Percentiles rank a stretch among this genome's conserved stretches.
Evolutionary conservation across 1,140 invertebrate species (phyloP).

Genomic region (Drosophila nasuta): DNA sequence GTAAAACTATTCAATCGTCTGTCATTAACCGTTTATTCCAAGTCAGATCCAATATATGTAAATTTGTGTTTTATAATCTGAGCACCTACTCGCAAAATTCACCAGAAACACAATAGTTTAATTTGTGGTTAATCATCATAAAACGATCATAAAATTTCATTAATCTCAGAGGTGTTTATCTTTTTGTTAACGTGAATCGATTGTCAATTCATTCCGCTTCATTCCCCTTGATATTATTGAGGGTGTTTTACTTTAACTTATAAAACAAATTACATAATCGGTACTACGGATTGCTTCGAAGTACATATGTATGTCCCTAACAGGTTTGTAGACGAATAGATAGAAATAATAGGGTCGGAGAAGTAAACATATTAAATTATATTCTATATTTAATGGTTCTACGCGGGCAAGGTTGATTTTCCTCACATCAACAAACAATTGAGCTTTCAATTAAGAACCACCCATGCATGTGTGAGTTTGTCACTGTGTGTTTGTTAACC

Average conservation of each 20-base stretch:
- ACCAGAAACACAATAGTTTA: slow-evolving; percentile 44
- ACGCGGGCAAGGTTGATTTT: neutral
- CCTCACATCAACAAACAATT: slow-evolving; percentile 50
- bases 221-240: too few species aligned
- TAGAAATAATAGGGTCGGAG: too few species aligned
- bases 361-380: slow-evolving; percentile 19
- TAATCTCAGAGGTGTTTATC: slow-evolving; percentile 39
- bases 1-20: too few species aligned
- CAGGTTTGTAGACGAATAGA: too few species aligned
- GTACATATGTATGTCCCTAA: too few species aligned
- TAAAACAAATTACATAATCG: too few species aligned
- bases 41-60: too few species aligned
- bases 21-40: too few species aligned
- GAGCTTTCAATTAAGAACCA: slow-evolving; percentile 70
- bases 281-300: too few species aligned
- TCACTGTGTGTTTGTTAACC: slow-evolving; percentile 57
- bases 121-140: slow-evolving; percentile 52
- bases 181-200: slow-evolving; percentile 57
- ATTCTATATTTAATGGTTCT: slow-evolving; percentile 22
- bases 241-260: too few species aligned
- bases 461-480: slow-evolving; percentile 18
- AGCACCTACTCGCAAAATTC: slow-evolving; percentile 37
- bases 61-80: slow-evolving; percentile 34
- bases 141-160: slow-evolving; percentile 21
- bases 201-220: slow-evolving; percentile 49